Percentiles rank a stretch among this genome's conserved stretches.
Evolutionary conservation across 2,113 vertebrate species (phyloP).

Genomic region (Notarius lentiginosus): DNA sequence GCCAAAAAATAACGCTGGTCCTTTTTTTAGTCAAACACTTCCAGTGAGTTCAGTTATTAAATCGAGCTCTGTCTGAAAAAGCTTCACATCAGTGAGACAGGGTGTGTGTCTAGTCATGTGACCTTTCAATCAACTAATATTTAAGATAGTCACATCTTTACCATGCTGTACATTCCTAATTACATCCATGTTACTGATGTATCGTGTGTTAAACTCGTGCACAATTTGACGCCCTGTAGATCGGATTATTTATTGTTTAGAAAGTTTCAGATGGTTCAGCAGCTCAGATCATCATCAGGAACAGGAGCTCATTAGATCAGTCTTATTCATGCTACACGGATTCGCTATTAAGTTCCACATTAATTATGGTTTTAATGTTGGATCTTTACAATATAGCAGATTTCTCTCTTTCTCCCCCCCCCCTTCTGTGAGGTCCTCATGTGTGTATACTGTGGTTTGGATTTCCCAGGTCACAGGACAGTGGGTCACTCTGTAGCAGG

Average conservation of each 20-base stretch:
- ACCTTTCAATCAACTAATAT: background rate
- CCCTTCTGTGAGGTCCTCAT: background rate
- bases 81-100: background rate
- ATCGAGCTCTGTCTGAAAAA: background rate
- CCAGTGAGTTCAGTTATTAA: background rate
- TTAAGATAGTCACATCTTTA: background rate
- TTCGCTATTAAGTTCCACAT: background rate
- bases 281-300: background rate
- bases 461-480: background rate
- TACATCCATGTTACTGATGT: too few species aligned
- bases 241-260: background rate
- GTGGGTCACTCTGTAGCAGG: background rate
- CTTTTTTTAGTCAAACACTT: background rate
- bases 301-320: background rate
- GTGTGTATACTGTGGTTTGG: slow-evolving; percentile 7
- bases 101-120: slow-evolving; percentile 7
- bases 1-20: background rate
- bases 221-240: background rate
- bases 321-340: background rate
- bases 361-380: background rate
- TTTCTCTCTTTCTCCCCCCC: background rate
- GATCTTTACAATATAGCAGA: background rate
- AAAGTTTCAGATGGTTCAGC: background rate
- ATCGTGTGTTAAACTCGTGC: background rate
- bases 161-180: too few species aligned